phyloP scores from a whole-genome alignment of 2,888 invertebrate species.

The Chironomus riparius region DNA sequence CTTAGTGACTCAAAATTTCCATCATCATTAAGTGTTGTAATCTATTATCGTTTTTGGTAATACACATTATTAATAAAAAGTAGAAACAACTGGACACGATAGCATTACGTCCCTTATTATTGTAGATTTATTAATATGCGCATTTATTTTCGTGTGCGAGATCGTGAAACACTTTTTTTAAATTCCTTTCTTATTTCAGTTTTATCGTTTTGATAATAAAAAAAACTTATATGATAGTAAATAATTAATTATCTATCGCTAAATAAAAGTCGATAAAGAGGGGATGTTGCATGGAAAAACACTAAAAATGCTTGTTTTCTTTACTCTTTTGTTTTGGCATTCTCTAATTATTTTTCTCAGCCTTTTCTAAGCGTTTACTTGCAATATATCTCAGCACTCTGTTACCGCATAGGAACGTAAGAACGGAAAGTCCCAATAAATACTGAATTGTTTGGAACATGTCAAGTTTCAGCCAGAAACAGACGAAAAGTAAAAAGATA shows the following conservation, averaged over 20 bases:
- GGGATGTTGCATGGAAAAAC: not conserved
- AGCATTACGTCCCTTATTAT: not conserved
- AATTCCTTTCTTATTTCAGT: too few species aligned
- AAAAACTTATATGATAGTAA: too few species aligned
- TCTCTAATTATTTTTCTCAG: constrained; percentile 13
- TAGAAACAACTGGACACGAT: too few species aligned
- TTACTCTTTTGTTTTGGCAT: too few species aligned
- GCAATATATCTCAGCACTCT: constrained; percentile 78
- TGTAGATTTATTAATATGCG: too few species aligned
- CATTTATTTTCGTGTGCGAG: not conserved
- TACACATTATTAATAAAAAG: too few species aligned
- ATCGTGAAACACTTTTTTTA: not conserved
- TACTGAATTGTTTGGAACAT: constrained; percentile 95
- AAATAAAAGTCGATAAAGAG: not conserved
- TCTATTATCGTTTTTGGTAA: too few species aligned
- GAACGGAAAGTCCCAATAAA: constrained; percentile 70
- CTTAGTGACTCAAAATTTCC: not conserved
- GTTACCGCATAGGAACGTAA: constrained; percentile 92
- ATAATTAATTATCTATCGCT: too few species aligned
- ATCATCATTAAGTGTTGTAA: too few species aligned
- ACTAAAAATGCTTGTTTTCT: not conserved
- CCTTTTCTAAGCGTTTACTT: constrained; percentile 15
- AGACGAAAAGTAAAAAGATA: constrained; percentile 54
- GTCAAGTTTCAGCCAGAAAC: constrained; percentile 87
- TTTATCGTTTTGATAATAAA: too few species aligned